These are phyloP conservation scores for Pachypanchax playfairii DNA, from an alignment of 2,113 vertebrate genomes.

Conservation along the genomic window DNA sequence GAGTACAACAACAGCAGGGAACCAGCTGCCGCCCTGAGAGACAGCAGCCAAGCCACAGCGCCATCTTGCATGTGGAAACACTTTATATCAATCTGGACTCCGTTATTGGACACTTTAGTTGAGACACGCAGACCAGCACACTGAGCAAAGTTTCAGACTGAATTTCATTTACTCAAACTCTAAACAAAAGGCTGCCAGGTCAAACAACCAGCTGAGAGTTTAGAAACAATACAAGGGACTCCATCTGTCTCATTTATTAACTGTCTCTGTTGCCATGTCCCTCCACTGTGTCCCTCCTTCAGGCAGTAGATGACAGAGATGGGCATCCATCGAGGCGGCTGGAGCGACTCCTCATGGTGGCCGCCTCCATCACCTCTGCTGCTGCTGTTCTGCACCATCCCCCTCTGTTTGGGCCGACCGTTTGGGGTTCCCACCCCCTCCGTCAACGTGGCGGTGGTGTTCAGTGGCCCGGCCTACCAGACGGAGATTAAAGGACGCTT, in stretches of 20 bases:
- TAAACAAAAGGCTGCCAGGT: conserved; percentile 36
- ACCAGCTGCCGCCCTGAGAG: conserved; percentile 72
- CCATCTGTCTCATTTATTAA: conserved; percentile 21
- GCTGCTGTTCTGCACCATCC: conserved; percentile 71
- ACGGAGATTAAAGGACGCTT: conserved; percentile 86
- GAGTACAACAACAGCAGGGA: conserved; percentile 59
- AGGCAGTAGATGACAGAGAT: conserved; percentile 90
- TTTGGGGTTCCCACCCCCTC: conserved; percentile 72
- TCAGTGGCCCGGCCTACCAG: conserved; percentile 87
- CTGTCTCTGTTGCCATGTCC: conserved; percentile 1
- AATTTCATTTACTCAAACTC: conserved; percentile 50
- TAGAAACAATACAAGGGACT: not conserved
- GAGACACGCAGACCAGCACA: not conserved
- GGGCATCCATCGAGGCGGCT: conserved; percentile 84
- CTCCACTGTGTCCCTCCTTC: conserved; percentile 22
- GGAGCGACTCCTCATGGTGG: conserved; percentile 86
- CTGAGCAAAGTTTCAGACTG: conserved; percentile 37
- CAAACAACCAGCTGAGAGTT: not conserved
- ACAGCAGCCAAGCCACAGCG: conserved; percentile 54
- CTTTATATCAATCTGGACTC: conserved; percentile 47
- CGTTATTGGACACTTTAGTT: conserved; percentile 56
- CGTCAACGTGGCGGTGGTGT: conserved; percentile 88
- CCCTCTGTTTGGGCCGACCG: conserved; percentile 69
- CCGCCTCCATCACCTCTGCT: conserved; percentile 62
- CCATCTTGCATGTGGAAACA: conserved; percentile 31